These are phyloP conservation scores for Aleadryas rufinucha DNA, from an alignment of 2,113 vertebrate species.

Conservation along the genomic window DNA sequence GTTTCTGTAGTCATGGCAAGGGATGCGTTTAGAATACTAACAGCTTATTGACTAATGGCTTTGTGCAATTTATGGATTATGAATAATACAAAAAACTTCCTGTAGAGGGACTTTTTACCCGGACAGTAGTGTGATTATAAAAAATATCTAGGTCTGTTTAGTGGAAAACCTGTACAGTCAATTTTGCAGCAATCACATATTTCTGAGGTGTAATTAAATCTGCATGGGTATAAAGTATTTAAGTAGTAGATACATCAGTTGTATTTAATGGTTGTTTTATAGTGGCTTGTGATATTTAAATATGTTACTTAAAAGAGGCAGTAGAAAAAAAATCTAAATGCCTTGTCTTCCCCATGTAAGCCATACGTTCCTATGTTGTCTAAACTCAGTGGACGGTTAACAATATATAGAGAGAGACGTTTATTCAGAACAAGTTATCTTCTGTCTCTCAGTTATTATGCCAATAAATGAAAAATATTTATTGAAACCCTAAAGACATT, in stretches of 20 bases:
- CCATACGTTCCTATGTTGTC: background rate
- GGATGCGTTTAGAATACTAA: conserved; percentile 19
- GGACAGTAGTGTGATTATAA: background rate
- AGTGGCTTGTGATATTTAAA: background rate
- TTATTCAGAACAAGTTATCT: background rate
- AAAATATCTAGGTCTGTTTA: background rate
- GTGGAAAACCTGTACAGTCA: background rate
- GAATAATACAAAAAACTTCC: background rate
- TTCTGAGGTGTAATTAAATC: background rate
- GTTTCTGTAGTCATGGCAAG: conserved; percentile 25
- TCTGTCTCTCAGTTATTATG: background rate
- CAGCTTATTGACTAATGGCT: conserved; percentile 5
- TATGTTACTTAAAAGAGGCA: background rate
- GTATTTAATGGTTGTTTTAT: background rate
- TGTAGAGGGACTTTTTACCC: background rate
- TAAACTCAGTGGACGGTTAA: background rate
- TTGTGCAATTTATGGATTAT: background rate
- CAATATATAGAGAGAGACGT: background rate
- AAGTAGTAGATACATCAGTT: background rate
- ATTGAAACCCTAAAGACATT: background rate
- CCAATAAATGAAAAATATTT: background rate
- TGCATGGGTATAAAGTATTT: background rate
- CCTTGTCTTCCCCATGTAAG: background rate
- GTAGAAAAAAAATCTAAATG: background rate
- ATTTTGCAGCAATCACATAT: background rate